These are phyloP conservation scores for Bicyclus anynana DNA, from an alignment of 1,140 invertebrate genomes.

Conservation along the genomic window DNA sequence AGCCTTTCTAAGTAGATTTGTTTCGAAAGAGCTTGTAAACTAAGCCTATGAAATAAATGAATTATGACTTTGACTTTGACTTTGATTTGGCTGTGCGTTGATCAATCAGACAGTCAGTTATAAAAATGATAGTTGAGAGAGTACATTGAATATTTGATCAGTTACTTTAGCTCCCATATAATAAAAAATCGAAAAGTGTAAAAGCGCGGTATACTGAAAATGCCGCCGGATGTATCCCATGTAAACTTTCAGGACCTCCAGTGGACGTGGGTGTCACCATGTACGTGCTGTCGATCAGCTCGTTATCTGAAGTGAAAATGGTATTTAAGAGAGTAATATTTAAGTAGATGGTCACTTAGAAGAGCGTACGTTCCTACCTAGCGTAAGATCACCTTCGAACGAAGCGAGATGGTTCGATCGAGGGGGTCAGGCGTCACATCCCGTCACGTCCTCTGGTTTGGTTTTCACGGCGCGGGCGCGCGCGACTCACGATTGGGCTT, in stretches of 20 bases:
- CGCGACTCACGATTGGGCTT: slow-evolving; percentile 75
- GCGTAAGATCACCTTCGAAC: slow-evolving; percentile 68
- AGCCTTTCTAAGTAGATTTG: too few species aligned
- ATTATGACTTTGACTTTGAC: too few species aligned
- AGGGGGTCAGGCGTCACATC: slow-evolving; percentile 36
- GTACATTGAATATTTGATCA: too few species aligned
- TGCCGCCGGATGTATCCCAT: slow-evolving; percentile 46
- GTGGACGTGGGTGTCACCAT: slow-evolving; percentile 98
- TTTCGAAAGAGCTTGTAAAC: too few species aligned
- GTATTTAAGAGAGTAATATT: slow-evolving; percentile 84
- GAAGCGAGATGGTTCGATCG: slow-evolving; percentile 55
- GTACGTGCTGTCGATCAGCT: slow-evolving; percentile 99
- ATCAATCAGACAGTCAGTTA: too few species aligned
- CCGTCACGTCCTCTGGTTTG: slow-evolving; percentile 74
- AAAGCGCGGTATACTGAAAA: not conserved
- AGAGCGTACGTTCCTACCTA: slow-evolving; percentile 47
- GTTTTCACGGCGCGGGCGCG: slow-evolving; percentile 72
- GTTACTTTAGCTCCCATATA: too few species aligned
- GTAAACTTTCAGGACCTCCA: slow-evolving; percentile 89
- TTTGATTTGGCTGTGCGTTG: too few species aligned
- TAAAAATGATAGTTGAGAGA: too few species aligned
- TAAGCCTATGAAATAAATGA: too few species aligned
- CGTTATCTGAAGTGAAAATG: slow-evolving; percentile 99
- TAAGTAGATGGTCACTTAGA: slow-evolving; percentile 71
- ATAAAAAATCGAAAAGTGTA: not conserved